Evolutionary conservation across 2,888 invertebrate genomes (phyloP), one percentile per base, ranked within the genome.

Genomic region (Pseudeuparius sepicola): DNA sequence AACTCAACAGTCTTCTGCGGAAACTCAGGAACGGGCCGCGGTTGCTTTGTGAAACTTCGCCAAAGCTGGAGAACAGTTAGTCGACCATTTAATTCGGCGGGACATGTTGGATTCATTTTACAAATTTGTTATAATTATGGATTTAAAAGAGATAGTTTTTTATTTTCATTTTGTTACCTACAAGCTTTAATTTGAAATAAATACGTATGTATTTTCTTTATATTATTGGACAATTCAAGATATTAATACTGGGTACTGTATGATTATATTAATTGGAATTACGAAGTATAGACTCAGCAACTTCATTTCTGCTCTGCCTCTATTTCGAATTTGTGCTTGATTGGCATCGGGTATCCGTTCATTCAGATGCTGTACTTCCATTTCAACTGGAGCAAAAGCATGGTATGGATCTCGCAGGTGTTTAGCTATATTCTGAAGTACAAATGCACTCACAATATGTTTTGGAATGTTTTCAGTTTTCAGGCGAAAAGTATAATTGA

Each of bases 371-470:
- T 12, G 14, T 28, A 28, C 14, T 18, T 32, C 37, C 17, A 35
- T 26, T 18, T 29, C 23, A 37, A 31, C 11, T 26, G 32, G 27
- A 5, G 28, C 29, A 29, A 30, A 35, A 35, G 28, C 23, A 6
- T 11, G 29, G 14, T 32, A 6, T 26, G 27, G 24, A 24, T 31
- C 34, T 14, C 24, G 23, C 31, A 39, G 15, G 28, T 37, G 24
- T 39, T 40, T 40, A 10, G 38, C 34, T n/a, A 38, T 16, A 29
- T 40, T 40, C 14, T 40, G 37, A 20, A 39, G 28, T 7, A 38
- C 34, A 39, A 40, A 20, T 20, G 36, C 37, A 34, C 37, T 24
- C 4, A 23, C 27, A 34, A 34, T 32, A 26, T 26, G 9, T 18
- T 35, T 36, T 31, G 36, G 15, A 32, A 36, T 24, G 7, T 2